These are phyloP conservation scores for Falcunculus frontatus DNA, from an alignment of 2,113 vertebrate genomes.

Conservation along the genomic window DNA sequence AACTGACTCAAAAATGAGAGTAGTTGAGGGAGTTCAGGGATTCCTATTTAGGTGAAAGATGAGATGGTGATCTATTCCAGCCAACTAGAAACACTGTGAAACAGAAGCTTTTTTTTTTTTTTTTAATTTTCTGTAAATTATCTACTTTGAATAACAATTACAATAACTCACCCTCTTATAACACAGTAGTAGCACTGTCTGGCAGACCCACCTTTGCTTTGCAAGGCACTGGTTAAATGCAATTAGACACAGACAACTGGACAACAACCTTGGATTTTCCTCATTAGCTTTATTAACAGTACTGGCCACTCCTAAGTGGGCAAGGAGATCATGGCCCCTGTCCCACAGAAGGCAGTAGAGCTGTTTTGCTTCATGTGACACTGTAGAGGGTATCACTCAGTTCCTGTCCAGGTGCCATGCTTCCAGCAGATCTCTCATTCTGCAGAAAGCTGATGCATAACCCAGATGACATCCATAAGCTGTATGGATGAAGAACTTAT, in stretches of 20 bases:
- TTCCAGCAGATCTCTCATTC: not conserved
- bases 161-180: not conserved
- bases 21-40: slow-evolving; percentile 16
- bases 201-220: not conserved
- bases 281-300: not conserved
- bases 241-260: not conserved
- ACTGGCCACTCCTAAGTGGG: not conserved
- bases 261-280: not conserved
- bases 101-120: not conserved
- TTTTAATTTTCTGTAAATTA: not conserved
- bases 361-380: not conserved
- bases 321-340: not conserved
- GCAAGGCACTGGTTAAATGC: not conserved
- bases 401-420: not conserved
- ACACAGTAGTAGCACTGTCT: not conserved
- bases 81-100: not conserved
- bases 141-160: not conserved
- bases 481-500: not conserved
- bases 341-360: not conserved
- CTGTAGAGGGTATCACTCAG: not conserved
- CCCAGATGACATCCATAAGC: not conserved
- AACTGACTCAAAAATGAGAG: slow-evolving; percentile 1
- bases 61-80: slow-evolving; percentile 12
- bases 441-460: not conserved
- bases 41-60: slow-evolving; percentile 46